phyloP scores from a whole-genome alignment of 2,113 vertebrate species.

The Athene noctua region DNA sequence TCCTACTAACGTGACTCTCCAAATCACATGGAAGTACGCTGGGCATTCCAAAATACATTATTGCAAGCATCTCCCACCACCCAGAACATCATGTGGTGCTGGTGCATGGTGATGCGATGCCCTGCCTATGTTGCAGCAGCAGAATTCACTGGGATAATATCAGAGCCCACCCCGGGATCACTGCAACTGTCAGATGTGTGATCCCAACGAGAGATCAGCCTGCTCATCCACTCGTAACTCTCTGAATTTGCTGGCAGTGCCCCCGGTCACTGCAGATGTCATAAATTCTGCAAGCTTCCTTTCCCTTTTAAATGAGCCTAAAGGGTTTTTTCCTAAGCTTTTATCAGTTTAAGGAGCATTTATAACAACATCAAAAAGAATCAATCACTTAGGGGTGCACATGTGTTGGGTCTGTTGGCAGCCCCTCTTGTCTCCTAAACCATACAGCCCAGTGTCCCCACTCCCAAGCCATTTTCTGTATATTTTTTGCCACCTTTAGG shows the following conservation, averaged over 20 bases:
- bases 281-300: neutral
- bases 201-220: neutral
- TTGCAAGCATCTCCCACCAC: accelerated
- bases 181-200: neutral
- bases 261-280: neutral
- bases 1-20: neutral
- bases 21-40: accelerated
- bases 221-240: neutral
- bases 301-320: neutral
- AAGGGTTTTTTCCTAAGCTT: neutral
- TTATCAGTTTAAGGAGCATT: neutral
- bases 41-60: neutral
- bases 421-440: neutral
- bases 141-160: neutral
- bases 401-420: neutral
- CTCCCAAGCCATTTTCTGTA: accelerated
- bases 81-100: accelerated
- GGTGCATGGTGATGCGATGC: accelerated
- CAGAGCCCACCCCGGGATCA: neutral
- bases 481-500: neutral
- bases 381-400: neutral
- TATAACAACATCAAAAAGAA: neutral
- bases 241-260: neutral
- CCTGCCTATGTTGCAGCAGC: neutral
- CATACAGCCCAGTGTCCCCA: neutral